Evolutionary conservation across 2,113 vertebrate genomes (phyloP).

Genomic region (Polyodon spathula): DNA sequence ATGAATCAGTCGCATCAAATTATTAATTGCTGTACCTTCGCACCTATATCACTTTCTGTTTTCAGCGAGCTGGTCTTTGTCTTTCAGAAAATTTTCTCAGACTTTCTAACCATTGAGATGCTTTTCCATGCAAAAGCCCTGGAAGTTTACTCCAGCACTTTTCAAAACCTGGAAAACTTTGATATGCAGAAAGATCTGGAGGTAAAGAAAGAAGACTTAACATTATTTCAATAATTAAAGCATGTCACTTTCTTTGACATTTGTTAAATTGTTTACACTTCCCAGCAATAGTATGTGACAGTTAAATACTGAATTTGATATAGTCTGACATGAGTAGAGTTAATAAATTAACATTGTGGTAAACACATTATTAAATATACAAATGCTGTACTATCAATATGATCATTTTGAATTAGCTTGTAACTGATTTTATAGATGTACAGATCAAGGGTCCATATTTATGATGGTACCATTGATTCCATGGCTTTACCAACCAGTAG

Average conservation of each 20-base stretch:
- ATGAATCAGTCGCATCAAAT: no score
- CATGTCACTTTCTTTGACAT: conserved; percentile 24
- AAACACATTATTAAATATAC: neutral
- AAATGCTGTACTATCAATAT: neutral
- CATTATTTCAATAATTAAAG: no score
- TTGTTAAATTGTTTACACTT: no score
- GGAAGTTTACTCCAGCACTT: conserved; percentile 65
- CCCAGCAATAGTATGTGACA: no score
- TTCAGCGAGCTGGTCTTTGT: neutral
- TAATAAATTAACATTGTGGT: neutral
- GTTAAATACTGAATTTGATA: conserved; percentile 25
- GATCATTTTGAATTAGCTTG: neutral
- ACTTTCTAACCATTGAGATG: conserved; percentile 75
- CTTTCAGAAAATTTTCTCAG: conserved; percentile 55
- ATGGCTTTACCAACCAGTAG: conserved; percentile 16
- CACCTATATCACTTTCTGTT: no score
- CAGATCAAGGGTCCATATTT: conserved; percentile 32
- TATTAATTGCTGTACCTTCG: no score
- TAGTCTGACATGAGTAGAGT: conserved; percentile 21
- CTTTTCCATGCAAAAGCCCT: conserved; percentile 67
- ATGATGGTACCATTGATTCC: conserved; percentile 3
- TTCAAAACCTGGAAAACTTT: conserved; percentile 53
- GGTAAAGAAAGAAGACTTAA: conserved; percentile 33
- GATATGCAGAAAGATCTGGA: conserved; percentile 58
- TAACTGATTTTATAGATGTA: conserved; percentile 37